Evolutionary conservation across 2,113 vertebrate genomes (phyloP), one percentile per base, ranked within the genome.

Genomic region (Copsychus sechellarum): DNA sequence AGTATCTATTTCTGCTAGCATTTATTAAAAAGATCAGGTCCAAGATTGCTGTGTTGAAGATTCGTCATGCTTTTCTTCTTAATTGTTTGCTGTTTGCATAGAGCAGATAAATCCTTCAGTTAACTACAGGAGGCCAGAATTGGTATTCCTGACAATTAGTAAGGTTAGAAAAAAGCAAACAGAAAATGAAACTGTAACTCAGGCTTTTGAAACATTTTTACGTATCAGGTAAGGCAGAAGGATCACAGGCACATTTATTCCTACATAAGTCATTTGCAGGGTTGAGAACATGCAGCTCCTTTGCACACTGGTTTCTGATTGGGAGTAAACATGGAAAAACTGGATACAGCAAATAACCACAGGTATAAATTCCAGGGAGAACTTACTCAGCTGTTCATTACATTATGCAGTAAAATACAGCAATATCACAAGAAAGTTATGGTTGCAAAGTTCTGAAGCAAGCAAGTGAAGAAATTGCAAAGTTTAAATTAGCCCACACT

Each of bases 391-490:
- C 43, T 74, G 13, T 57, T 92, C 36, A 48, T 92, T 93, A 74
- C 31, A 9, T 95, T 84, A 50, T 28, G 22, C 86, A 86, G 82
- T 84, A 84, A 83, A 95, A 91, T 91, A 67, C 22, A 84, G 34
- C 53, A 91, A 22, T 81, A 89, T 76, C 13, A 4, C 69, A 76
- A 78, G 61, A 67, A 78, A 91, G 60, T 64, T 78, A 40, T 4
- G 21, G 34, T 86, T 97, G 57, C 69, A 33, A 84, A 91, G 48
- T 89, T 48, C 51, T 93, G 83, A 83, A 81, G 64, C 33, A 83
- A 92, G 34, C 45, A 70, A 71, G 60, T 31, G 42, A 86, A 86
- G 64, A 91, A 86, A 86, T 79, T 5, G 24, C 12, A 17, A 71
- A 57, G 28, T 83, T 78, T 48, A 83, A 88, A 60, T 51, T 81